Evolutionary conservation across 1,140 invertebrate genomes (phyloP).

Genomic region (Bombus balteatus): DNA sequence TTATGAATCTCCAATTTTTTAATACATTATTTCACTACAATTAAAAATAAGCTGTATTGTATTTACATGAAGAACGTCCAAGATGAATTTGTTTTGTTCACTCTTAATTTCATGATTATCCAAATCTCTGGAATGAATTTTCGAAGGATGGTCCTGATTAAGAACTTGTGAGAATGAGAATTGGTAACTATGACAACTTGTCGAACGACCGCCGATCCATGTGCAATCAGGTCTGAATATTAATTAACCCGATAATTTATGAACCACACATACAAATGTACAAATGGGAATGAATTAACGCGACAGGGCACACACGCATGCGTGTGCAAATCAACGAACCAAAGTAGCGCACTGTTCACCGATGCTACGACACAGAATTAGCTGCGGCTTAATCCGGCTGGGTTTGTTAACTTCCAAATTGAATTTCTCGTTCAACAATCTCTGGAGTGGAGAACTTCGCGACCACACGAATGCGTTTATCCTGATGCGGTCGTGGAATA

Average conservation of each 20-base stretch:
- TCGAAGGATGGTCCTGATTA: neutral
- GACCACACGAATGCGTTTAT: neutral
- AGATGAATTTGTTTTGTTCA: neutral
- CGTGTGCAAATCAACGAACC: neutral
- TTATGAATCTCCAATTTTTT: too few species aligned
- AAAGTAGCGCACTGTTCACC: neutral
- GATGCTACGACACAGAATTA: neutral
- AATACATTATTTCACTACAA: too few species aligned
- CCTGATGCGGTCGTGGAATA: neutral
- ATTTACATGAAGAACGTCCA: neutral
- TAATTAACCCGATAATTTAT: slow-evolving; percentile 9
- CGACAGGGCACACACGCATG: too few species aligned
- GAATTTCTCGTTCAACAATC: slow-evolving; percentile 30
- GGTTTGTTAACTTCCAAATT: slow-evolving; percentile 28
- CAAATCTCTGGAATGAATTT: neutral
- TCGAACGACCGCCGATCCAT: neutral
- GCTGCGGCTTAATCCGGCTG: neutral
- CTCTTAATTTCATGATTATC: neutral
- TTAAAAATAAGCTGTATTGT: neutral
- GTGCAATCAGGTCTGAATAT: neutral
- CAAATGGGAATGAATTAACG: neutral
- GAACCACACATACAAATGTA: neutral
- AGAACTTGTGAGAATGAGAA: neutral
- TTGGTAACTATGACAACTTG: neutral
- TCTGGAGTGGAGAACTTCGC: neutral